Conservation (phyloP, 2,113 vertebrate genomes). For the Larimichthys crocea region DNA sequence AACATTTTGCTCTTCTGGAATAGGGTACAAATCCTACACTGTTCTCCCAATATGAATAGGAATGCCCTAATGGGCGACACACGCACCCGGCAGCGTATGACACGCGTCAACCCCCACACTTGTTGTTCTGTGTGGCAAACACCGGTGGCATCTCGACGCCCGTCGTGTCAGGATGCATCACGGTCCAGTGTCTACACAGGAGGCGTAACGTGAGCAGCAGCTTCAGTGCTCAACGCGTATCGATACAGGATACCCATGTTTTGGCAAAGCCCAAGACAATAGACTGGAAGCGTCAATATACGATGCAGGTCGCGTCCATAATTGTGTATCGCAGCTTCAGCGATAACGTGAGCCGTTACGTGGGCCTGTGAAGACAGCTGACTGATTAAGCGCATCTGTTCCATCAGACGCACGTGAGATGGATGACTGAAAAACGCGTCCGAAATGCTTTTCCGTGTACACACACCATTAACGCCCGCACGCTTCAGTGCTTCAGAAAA, state of each 20-base stretch:
- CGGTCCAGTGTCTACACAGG: background rate
- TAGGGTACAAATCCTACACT: background rate
- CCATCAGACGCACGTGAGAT: no score
- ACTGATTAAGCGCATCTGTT: no score
- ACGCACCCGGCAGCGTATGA: background rate
- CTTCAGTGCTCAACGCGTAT: background rate
- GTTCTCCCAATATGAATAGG: background rate
- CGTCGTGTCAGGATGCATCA: background rate
- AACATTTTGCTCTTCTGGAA: background rate
- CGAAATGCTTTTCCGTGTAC: no score
- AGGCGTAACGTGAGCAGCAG: background rate
- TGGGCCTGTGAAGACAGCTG: no score
- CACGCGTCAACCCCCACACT: slow-evolving; percentile 3
- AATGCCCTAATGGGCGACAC: slow-evolving; percentile 2
- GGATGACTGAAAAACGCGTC: no score
- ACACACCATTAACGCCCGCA: no score
- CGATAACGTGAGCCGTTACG: no score
- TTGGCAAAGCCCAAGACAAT: background rate
- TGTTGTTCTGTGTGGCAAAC: background rate
- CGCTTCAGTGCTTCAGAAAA: no score
- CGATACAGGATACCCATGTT: background rate
- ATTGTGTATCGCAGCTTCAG: no score
- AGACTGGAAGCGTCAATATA: no score
- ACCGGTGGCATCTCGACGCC: background rate
- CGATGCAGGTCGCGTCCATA: no score